Evolutionary conservation across 2,888 invertebrate genomes (phyloP).

Genomic region (Leucozona laternaria): DNA sequence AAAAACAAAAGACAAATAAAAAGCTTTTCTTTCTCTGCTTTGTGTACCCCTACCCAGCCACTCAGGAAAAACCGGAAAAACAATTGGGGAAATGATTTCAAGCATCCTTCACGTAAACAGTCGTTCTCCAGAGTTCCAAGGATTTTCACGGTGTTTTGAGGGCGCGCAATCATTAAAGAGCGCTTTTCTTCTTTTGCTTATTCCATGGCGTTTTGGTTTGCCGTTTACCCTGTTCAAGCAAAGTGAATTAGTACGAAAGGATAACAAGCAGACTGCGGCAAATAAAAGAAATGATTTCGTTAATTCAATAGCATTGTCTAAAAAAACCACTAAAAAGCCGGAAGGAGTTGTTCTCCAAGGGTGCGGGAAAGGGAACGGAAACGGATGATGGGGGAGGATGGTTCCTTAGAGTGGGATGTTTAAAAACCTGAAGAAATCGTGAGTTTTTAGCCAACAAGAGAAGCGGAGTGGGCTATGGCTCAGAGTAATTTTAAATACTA

Average conservation of each 20-base stretch:
- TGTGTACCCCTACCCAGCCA: conserved; percentile 66
- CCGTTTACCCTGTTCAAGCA: conserved; percentile 36
- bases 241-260: conserved; percentile 75
- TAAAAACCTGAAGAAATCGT: conserved; percentile 57
- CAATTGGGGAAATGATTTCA: conserved; percentile 75
- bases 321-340: conserved; percentile 71
- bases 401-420: conserved; percentile 24
- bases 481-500: conserved; percentile 68
- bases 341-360: conserved; percentile 51
- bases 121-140: conserved; percentile 57
- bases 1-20: conserved; percentile 75
- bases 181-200: conserved; percentile 35
- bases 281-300: conserved; percentile 76
- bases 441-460: conserved; percentile 47
- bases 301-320: conserved; percentile 76
- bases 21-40: conserved; percentile 64
- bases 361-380: background rate
- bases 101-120: conserved; percentile 75
- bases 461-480: conserved; percentile 21
- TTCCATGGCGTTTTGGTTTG: conserved; percentile 17
- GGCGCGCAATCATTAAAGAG: conserved; percentile 69
- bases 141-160: conserved; percentile 70
- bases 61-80: conserved; percentile 75
- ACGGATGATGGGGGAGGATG: background rate
- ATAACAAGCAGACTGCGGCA: conserved; percentile 75